Evolutionary conservation across 2,797 vertebrate genomes (phyloP), one percentile per base, ranked within the genome.

Genomic region (Melanotaenia pygmaea): DNA sequence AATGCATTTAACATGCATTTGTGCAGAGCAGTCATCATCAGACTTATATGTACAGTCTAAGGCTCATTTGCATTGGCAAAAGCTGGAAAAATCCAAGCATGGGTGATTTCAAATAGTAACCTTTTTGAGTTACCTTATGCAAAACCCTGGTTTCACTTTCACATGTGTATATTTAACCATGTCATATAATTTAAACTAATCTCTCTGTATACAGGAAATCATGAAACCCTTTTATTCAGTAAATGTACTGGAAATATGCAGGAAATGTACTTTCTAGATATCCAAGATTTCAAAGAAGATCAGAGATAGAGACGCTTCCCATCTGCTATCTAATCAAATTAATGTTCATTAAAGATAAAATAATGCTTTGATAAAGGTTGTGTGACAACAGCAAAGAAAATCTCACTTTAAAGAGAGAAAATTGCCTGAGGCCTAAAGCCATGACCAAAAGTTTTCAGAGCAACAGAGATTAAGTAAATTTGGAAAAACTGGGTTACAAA

Each of bases 281-380:
- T 86, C 76, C 80, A 82, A 70, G 78, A 88, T 89, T 89, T 90
- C 86, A 90, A 86, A 88, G 79, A 84, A 86, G 92, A 94, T 94
- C 70, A 34, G 13, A 93, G 90, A 94, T 91, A 92, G 77, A 88
- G 67, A 65, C 69, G 82, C 85, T 73, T 69, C 77, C 61, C 84
- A 88, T 88, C 83, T 87, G 83, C 81, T 80, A 90, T 90, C 92
- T 91, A 80, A 93, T 93, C 89, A 91, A 91, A 92, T 93, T 90
- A 93, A 95, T 92, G 85, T 95, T 88, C 89, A 94, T 90, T 81
- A 91, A 45, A 94, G 95, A 97, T 96, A 95, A 96, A 95, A 95
- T 93, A 92, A 95, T 94, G 93, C 79, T 94, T 91, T 87, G 93
- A 95, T 96, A 93, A 96, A 85, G 77, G 85, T 76, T 78, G 74